Percentiles rank a stretch among this genome's conserved stretches.
These are phyloP conservation scores for Macropodus opercularis DNA, from an alignment of 2,797 vertebrate genomes.

Conservation along the genomic window DNA sequence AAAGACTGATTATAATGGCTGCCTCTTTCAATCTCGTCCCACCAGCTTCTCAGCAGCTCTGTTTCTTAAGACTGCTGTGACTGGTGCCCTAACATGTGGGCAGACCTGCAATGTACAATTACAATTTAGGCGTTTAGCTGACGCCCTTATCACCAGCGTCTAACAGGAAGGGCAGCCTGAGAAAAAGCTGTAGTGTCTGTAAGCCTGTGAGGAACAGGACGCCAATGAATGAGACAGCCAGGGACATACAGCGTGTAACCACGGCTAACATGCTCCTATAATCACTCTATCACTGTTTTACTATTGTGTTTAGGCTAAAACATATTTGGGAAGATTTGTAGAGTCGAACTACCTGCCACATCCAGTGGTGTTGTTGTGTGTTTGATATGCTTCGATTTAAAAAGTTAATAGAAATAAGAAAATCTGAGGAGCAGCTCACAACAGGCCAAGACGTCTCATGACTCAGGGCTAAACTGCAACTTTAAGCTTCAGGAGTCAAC, in stretches of 20 bases:
- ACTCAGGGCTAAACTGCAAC: constrained; percentile 7
- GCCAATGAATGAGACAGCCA: constrained; percentile 17
- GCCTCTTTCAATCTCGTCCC: constrained; percentile 78
- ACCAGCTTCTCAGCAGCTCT: constrained; percentile 56
- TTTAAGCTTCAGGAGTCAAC: constrained; percentile 12
- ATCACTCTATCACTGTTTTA: background rate
- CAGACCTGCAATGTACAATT: constrained; percentile 70
- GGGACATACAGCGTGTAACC: constrained; percentile 13
- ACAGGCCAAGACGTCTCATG: background rate
- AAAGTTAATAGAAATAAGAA: background rate
- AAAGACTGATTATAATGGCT: constrained; percentile 81
- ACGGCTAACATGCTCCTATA: background rate
- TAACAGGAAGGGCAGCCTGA: constrained; percentile 59
- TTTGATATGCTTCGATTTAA: background rate
- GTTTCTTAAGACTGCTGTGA: constrained; percentile 70
- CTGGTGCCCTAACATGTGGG: constrained; percentile 69
- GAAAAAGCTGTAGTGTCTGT: constrained; percentile 43
- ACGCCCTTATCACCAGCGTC: constrained; percentile 58
- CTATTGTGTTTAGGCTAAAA: background rate
- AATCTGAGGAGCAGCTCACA: background rate
- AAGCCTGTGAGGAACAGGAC: constrained; percentile 24
- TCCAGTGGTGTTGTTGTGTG: background rate
- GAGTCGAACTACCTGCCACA: no score
- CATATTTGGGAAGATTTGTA: no score
- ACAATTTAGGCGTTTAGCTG: constrained; percentile 75